Conservation (phyloP, 2,888 invertebrate species). For the Melanargia galathea region DNA sequence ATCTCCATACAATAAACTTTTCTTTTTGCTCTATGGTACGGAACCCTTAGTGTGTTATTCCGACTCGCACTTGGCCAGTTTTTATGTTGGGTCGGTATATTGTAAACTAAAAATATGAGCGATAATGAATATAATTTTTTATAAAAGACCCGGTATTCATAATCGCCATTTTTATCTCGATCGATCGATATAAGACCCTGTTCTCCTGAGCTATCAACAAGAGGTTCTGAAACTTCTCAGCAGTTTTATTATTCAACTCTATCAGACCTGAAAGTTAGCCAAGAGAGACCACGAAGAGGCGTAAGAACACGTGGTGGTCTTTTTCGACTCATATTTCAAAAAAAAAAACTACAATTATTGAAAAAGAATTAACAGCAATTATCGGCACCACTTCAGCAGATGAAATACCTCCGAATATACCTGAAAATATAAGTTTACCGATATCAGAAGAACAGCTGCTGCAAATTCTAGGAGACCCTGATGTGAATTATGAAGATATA, state of each 20-base stretch:
- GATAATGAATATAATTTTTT: too few relatives aligned
- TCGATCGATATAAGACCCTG: constrained; percentile 1
- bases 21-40: too few relatives aligned
- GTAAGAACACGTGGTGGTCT: not conserved
- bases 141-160: too few relatives aligned
- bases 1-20: too few relatives aligned
- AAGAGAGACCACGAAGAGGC: not conserved
- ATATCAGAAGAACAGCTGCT: constrained; percentile 4
- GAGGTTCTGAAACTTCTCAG: not conserved
- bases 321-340: not conserved
- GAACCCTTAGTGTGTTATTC: too few relatives aligned
- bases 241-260: not conserved
- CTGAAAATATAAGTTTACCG: not conserved
- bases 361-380: not conserved
- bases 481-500: not conserved
- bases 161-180: too few relatives aligned
- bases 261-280: not conserved
- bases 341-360: not conserved
- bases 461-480: not conserved
- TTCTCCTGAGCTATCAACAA: constrained; percentile 4
- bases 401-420: not conserved
- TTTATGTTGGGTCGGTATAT: too few relatives aligned
- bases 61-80: too few relatives aligned
- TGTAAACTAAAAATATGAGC: too few relatives aligned
- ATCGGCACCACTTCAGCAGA: not conserved